Base-by-base conservation (phyloP, 2,888 invertebrate species). In the Spodoptera picta region DNA sequence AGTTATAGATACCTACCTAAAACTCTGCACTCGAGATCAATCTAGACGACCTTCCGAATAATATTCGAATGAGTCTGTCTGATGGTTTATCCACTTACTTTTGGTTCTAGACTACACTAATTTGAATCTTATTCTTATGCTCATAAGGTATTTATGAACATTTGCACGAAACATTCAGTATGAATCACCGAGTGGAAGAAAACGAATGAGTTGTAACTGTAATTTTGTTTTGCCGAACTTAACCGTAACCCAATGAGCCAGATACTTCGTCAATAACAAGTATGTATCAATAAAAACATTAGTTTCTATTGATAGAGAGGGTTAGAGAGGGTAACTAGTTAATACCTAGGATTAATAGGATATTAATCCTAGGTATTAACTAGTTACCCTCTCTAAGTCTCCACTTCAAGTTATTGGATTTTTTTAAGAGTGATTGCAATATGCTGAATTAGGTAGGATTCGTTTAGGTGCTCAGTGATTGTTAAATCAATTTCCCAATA, bases 191-290 rank as follows among this genome's bases (percentile, higher is more conserved):
- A 44, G 46, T 65, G 61, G 54, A 57, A 56, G 64, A 65, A 65
- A 69, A 48, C 54, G 66, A 69, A 68, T 56, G 51, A 75, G 42
- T 23, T 44, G 66, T 80, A 84, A 83, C 84, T 81, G 84, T 82
- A 75, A 76, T 61, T 65, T 67, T 60, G 65, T 68, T 67, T 63
- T 63, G 72, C 31, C 58, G 63, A 3, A 27, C 27, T 27, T 68
- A 66, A 76, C 78, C 70, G 74, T 84, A 83, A 83, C 86, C 84
- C 82, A 86, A 79, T 87, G 84, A 84, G 77, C 82, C 75, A 84
- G 79, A 79, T 82, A 69, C 77, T 75, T 75, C 72, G 65, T 68
- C 75, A 67, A 57, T 60, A 51, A 48, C 65, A 7, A 36, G 36
- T 64, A 57, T 54, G 48, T 42, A 55, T 61, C 45, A 56, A 45